Evolutionary conservation across 1,140 invertebrate species (phyloP).

Genomic region (Triops longicaudatus): DNA sequence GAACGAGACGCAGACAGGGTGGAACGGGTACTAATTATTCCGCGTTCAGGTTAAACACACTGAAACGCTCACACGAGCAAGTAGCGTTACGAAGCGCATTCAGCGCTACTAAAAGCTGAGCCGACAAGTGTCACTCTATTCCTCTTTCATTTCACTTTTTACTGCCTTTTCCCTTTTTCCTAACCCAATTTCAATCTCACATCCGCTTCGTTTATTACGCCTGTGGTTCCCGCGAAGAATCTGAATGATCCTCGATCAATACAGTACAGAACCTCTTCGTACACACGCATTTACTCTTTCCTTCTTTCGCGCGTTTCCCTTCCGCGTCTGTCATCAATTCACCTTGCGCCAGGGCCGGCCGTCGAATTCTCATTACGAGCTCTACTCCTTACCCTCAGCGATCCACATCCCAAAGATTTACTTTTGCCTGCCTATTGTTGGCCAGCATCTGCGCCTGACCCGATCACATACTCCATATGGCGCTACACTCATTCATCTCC

Average conservation of each 20-base stretch:
- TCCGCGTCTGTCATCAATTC: neutral
- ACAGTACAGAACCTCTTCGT: neutral
- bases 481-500: neutral
- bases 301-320: neutral
- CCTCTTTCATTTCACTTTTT: neutral
- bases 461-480: neutral
- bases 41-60: too few relatives aligned
- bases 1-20: too few relatives aligned
- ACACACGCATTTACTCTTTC: neutral
- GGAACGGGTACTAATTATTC: too few relatives aligned
- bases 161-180: neutral
- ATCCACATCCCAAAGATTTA: neutral
- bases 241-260: neutral
- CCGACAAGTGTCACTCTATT: neutral
- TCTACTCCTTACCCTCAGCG: neutral
- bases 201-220: neutral
- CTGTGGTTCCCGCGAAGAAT: neutral
- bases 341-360: neutral
- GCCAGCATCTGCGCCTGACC: neutral
- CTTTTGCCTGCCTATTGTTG: neutral
- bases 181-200: neutral
- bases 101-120: neutral
- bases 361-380: neutral
- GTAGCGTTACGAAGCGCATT: neutral
- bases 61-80: too few relatives aligned